Percentiles rank a stretch among this genome's conserved stretches.
Conservation (phyloP, 2,888 invertebrate genomes). For the Myopa tessellatipennis region DNA sequence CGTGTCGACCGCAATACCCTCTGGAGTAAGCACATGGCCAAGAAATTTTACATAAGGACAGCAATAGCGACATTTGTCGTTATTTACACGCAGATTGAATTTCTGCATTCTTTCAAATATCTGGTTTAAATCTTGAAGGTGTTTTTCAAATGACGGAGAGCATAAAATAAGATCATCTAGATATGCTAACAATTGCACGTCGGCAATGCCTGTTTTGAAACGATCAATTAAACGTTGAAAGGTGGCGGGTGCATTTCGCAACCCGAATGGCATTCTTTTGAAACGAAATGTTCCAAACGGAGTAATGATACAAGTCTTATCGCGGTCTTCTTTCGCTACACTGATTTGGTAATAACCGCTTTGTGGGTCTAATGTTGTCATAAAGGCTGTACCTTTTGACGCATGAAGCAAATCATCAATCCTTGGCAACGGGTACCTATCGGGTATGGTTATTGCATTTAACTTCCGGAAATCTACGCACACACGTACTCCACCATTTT, state of each 20-base stretch:
- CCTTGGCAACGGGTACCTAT: conserved; percentile 42
- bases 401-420: too few species aligned
- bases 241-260: conserved; percentile 39
- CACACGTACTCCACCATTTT: conserved; percentile 51
- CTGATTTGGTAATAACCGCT: too few species aligned
- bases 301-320: too few species aligned
- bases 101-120: not conserved
- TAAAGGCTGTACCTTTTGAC: too few species aligned
- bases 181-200: conserved; percentile 47
- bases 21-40: not conserved
- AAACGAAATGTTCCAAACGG: conserved; percentile 21
- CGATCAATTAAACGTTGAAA: conserved; percentile 24
- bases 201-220: conserved; percentile 47
- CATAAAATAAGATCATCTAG: conserved; percentile 53
- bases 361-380: too few species aligned
- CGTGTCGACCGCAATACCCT: conserved; percentile 52
- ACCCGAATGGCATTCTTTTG: conserved; percentile 34
- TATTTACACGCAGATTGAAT: conserved; percentile 24
- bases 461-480: conserved; percentile 46
- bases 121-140: conserved; percentile 35
- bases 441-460: not conserved
- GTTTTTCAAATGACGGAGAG: conserved; percentile 29
- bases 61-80: too few species aligned
- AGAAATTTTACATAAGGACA: too few species aligned
- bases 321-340: too few species aligned